Evolutionary conservation across 2,888 invertebrate species (phyloP).

Genomic region (Ochropacha duplaris): DNA sequence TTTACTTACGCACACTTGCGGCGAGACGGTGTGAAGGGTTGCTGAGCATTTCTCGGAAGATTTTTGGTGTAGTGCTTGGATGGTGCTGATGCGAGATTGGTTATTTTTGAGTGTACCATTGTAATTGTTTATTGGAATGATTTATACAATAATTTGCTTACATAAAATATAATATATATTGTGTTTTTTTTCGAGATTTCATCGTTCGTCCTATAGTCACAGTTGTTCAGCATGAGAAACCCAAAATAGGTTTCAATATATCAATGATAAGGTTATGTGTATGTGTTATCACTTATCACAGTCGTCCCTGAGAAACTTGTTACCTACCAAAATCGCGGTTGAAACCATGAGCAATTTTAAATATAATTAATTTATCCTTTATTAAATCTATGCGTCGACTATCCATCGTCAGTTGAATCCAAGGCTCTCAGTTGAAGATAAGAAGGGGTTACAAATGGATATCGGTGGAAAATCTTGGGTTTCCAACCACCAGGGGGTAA

Average conservation of each 20-base stretch:
- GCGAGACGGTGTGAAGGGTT: slow-evolving; percentile 43
- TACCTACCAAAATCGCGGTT: no score
- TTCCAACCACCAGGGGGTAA: slow-evolving; percentile 59
- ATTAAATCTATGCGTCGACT: not conserved
- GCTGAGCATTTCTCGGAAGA: not conserved
- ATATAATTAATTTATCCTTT: not conserved
- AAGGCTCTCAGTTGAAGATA: slow-evolving; percentile 31
- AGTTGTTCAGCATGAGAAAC: no score
- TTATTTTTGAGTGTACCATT: not conserved
- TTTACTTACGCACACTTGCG: slow-evolving; percentile 47
- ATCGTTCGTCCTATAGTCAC: slow-evolving; percentile 21
- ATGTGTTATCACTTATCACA: no score
- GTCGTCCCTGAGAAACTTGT: no score
- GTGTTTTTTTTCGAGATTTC: not conserved
- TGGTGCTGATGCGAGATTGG: slow-evolving; percentile 2
- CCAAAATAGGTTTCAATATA: no score
- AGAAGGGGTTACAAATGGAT: slow-evolving; percentile 54
- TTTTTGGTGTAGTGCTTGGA: not conserved
- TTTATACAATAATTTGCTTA: not conserved
- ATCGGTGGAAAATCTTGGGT: slow-evolving; percentile 45
- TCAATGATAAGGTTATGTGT: no score
- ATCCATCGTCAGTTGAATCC: slow-evolving; percentile 17
- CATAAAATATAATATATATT: no score
- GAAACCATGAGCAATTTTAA: no score
- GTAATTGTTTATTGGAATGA: not conserved